Base-by-base conservation (phyloP, 2,888 invertebrate species). In the Itoplectis maculator region DNA sequence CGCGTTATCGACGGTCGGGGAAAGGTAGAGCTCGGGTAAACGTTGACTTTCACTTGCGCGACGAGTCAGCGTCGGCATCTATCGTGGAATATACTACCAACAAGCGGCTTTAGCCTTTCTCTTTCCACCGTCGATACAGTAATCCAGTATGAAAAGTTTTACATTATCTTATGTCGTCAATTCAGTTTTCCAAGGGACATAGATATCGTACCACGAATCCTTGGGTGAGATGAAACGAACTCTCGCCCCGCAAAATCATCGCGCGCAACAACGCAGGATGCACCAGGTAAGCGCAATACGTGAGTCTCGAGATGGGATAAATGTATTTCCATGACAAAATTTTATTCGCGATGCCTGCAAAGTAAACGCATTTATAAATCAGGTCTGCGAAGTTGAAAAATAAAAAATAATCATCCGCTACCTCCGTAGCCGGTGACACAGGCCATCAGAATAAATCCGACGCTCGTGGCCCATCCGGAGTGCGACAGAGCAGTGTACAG, bases 301-400 rank as follows among this genome's bases (percentile, higher is more conserved):
- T 93, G 35, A 95, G 88, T 77, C 95, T 93, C 75, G 95, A 95
- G 49, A 95, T 88, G 0, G 94, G 94, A 35, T 94, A 94, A 65
- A 94, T 88, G 49, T 91, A 88, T 15, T 93, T 93, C 82, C 93
- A 93, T 18, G 93, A 93, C 5, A 95, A 87, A 6, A 94, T 37
- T 11, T 91, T 91, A 0, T 94, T 93, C n/a, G 93, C 90, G 0
- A 90, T 29, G 2, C 92, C 94, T 95, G 88, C 2, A 88, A 88
- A 37, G 9, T n/a, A 0, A 68, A 49, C 0, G 15, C 40, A 73
- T 54, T 3, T 2, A 5, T 23, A 15, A 35, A n/a, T n/a, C 15
- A 59, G 29, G n/a, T n/a, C 8, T 15, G 20, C n/a, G 5, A 29
- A 45, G 13, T 56, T 70, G 9, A 5, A 15, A 15, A 42, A 20